phyloP scores from a whole-genome alignment of 1,140 invertebrate genomes.

The Mycetomoellerius zeteki region DNA sequence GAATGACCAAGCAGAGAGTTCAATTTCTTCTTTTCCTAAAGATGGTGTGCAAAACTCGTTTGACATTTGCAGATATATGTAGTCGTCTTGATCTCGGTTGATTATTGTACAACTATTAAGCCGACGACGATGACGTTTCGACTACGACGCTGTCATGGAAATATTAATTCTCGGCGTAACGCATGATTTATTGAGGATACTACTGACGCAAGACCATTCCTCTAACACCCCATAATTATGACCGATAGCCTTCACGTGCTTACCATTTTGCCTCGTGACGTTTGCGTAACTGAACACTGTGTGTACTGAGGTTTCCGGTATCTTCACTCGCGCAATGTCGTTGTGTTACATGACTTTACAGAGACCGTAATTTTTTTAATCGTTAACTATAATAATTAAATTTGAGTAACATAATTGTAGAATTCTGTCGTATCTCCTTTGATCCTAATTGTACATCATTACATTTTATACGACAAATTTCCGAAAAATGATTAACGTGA shows the following conservation, averaged over 20 bases:
- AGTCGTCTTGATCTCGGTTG: slow-evolving; percentile 52
- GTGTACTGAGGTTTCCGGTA: slow-evolving; percentile 23
- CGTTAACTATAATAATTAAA: slow-evolving; percentile 9
- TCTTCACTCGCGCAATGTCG: slow-evolving; percentile 32
- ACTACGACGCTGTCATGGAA: not conserved
- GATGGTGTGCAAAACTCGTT: slow-evolving; percentile 68
- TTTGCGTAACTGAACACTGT: slow-evolving; percentile 39
- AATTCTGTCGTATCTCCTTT: not conserved
- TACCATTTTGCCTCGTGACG: slow-evolving; percentile 36
- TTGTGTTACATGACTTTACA: not conserved
- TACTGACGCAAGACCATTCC: slow-evolving; percentile 37
- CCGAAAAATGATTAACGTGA: slow-evolving; percentile 15
- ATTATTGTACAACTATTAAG: slow-evolving; percentile 23
- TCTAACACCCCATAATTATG: slow-evolving; percentile 38
- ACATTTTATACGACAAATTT: not conserved
- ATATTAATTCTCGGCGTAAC: slow-evolving; percentile 50
- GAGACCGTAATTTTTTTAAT: slow-evolving; percentile 1
- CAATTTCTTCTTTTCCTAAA: slow-evolving; percentile 61
- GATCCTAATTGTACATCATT: not conserved
- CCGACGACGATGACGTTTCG: slow-evolving; percentile 20
- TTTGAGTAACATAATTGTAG: not conserved
- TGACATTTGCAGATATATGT: slow-evolving; percentile 74
- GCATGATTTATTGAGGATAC: slow-evolving; percentile 53
- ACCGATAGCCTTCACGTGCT: slow-evolving; percentile 34
- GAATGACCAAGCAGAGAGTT: slow-evolving; percentile 58